These are phyloP conservation scores for Alviniconcha marisindica DNA, from an alignment of 1,140 invertebrate species.

Conservation along the genomic window DNA sequence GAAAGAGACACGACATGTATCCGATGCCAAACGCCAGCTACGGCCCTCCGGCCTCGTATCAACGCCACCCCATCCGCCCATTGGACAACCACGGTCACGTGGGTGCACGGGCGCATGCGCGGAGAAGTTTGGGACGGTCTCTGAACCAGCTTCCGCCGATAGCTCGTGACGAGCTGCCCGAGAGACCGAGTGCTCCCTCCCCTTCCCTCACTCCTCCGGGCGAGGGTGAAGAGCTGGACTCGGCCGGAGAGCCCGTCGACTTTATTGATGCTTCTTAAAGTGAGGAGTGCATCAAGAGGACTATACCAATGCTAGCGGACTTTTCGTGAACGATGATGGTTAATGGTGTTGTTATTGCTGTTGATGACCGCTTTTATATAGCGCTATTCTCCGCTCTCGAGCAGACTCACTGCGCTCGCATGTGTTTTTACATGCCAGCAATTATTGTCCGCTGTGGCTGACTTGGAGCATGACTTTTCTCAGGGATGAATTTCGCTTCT, in stretches of 20 bases:
- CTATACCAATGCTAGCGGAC: too few relatives aligned
- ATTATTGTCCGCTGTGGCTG: too few relatives aligned
- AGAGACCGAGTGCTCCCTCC: constrained; percentile 54
- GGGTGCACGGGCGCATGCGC: neutral
- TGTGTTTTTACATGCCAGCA: too few relatives aligned
- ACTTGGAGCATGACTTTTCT: too few relatives aligned
- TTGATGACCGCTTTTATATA: too few relatives aligned
- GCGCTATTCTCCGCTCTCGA: too few relatives aligned
- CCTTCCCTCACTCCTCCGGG: constrained; percentile 51
- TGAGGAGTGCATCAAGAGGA: too few relatives aligned
- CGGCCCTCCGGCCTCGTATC: constrained; percentile 1
- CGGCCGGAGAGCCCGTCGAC: constrained; percentile 52
- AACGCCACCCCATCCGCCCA: neutral
- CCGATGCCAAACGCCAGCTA: neutral
- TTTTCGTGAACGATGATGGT: too few relatives aligned
- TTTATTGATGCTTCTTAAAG: constrained; percentile 48
- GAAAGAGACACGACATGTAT: neutral
- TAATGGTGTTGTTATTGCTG: too few relatives aligned
- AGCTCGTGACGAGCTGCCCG: constrained; percentile 40
- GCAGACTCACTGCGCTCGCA: too few relatives aligned
- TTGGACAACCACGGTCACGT: constrained; percentile 34
- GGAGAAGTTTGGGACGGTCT: constrained; percentile 15
- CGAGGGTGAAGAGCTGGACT: constrained; percentile 42
- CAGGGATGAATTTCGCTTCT: too few relatives aligned
- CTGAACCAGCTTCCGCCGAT: constrained; percentile 53